Evolutionary conservation across 2,888 invertebrate species (phyloP).

Genomic region (Arge pagana): DNA sequence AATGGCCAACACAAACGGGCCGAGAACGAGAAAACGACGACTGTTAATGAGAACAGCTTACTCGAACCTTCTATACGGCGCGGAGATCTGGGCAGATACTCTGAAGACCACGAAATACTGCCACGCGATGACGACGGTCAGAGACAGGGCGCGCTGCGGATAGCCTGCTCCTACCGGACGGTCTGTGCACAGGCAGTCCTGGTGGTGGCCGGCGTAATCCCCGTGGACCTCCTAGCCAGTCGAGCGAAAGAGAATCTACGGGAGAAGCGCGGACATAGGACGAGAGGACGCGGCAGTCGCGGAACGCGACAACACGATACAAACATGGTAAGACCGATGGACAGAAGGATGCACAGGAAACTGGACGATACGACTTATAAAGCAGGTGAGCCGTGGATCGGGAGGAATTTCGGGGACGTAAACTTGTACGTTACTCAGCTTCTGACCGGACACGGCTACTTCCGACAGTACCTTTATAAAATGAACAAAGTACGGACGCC

Average conservation of each 20-base stretch:
- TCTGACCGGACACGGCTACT: slow-evolving; percentile 7
- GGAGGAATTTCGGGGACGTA: slow-evolving; percentile 28
- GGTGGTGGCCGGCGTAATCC: slow-evolving; percentile 29
- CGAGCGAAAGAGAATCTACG: slow-evolving; percentile 18
- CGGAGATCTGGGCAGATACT: slow-evolving; percentile 23
- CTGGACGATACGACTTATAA: slow-evolving; percentile 29
- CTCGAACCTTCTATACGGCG: slow-evolving; percentile 29
- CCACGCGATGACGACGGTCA: slow-evolving; percentile 27
- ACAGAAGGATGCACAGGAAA: slow-evolving; percentile 21
- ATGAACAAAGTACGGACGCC: no score
- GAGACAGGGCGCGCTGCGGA: slow-evolving; percentile 24
- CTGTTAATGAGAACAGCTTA: slow-evolving; percentile 24
- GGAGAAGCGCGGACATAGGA: neutral
- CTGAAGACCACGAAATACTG: slow-evolving; percentile 23
- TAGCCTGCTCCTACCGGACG: slow-evolving; percentile 31
- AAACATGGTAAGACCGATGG: slow-evolving; percentile 29
- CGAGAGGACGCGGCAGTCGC: slow-evolving; percentile 7
- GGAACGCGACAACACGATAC: no score
- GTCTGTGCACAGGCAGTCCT: slow-evolving; percentile 30
- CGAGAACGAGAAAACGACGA: slow-evolving; percentile 19
- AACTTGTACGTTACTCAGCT: neutral
- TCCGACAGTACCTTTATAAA: no score
- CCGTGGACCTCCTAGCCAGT: slow-evolving; percentile 29
- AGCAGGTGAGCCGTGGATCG: slow-evolving; percentile 23
- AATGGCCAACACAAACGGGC: slow-evolving; percentile 36